A percentile compares a stretch with the other conserved stretches of the same genome.
Conservation (phyloP, 1,140 invertebrate genomes). For the Papilio xuthus region DNA sequence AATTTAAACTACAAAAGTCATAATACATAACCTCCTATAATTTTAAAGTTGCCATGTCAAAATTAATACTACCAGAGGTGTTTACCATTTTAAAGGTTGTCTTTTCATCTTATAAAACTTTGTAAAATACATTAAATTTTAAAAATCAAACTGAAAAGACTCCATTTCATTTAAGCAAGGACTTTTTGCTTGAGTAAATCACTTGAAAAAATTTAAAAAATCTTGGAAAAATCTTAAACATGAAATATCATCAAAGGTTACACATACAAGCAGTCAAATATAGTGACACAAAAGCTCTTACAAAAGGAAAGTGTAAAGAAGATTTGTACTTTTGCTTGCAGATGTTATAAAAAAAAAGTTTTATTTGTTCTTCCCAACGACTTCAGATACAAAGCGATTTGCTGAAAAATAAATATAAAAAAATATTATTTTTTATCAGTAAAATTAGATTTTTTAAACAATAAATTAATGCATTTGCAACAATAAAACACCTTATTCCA, state of each 20-base stretch:
- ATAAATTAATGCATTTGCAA: too few species aligned
- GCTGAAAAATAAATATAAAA: constrained; percentile 58
- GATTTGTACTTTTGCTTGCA: constrained; percentile 65
- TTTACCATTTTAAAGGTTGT: constrained; percentile 16
- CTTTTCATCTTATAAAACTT: constrained; percentile 17
- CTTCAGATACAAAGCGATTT: constrained; percentile 62
- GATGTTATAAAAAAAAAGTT: constrained; percentile 37
- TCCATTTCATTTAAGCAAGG: not conserved
- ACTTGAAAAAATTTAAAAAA: not conserved
- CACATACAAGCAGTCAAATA: constrained; percentile 34
- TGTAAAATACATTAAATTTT: not conserved
- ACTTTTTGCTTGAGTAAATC: not conserved
- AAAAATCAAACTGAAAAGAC: constrained; percentile 3
- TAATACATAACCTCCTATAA: constrained; percentile 41
- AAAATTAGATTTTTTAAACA: not conserved
- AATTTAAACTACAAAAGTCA: constrained; percentile 42
- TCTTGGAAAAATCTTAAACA: not conserved
- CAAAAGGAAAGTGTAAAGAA: constrained; percentile 52
- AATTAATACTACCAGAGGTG: not conserved
- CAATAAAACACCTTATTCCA: not conserved
- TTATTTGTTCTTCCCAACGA: constrained; percentile 70
- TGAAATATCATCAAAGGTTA: not conserved
- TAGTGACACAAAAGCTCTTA: constrained; percentile 50
- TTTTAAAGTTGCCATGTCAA: constrained; percentile 4
- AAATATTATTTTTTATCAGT: not conserved